A percentile compares a stretch with the other conserved stretches of the same genome.
phyloP scores from a whole-genome alignment of 2,888 invertebrate species.

The Muscina levida region DNA sequence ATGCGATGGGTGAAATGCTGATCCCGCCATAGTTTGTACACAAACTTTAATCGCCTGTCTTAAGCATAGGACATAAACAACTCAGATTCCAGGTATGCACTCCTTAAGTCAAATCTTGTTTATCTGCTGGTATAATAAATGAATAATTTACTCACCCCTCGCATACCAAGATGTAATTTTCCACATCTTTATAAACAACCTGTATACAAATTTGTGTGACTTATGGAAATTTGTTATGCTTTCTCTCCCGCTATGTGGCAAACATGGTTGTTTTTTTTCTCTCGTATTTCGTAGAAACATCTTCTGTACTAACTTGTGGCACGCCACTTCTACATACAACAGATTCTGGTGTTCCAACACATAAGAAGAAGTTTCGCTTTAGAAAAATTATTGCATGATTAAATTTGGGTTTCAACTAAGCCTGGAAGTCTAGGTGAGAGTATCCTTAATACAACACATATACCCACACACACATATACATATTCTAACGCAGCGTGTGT shows the following conservation, averaged over 20 bases:
- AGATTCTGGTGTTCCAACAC: constrained; percentile 2
- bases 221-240: constrained; percentile 27
- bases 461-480: not conserved
- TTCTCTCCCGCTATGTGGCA: constrained; percentile 6
- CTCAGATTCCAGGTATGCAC: too few relatives aligned
- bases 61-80: too few relatives aligned
- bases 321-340: not conserved
- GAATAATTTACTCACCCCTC: too few relatives aligned
- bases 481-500: not conserved
- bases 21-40: too few relatives aligned
- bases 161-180: too few relatives aligned
- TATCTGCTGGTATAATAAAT: too few relatives aligned
- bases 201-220: too few relatives aligned
- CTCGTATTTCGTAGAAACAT: constrained; percentile 20
- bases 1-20: too few relatives aligned
- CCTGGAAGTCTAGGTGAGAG: not conserved
- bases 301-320: constrained; percentile 29
- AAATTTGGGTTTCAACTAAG: constrained; percentile 53
- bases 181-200: too few relatives aligned
- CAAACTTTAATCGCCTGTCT: too few relatives aligned
- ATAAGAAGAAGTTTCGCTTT: constrained; percentile 22
- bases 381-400: constrained; percentile 50
- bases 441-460: not conserved
- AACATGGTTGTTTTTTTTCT: too few relatives aligned
- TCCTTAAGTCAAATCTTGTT: too few relatives aligned